Conservation (phyloP, 2,797 vertebrate genomes). For the Ispidina lecontei region DNA sequence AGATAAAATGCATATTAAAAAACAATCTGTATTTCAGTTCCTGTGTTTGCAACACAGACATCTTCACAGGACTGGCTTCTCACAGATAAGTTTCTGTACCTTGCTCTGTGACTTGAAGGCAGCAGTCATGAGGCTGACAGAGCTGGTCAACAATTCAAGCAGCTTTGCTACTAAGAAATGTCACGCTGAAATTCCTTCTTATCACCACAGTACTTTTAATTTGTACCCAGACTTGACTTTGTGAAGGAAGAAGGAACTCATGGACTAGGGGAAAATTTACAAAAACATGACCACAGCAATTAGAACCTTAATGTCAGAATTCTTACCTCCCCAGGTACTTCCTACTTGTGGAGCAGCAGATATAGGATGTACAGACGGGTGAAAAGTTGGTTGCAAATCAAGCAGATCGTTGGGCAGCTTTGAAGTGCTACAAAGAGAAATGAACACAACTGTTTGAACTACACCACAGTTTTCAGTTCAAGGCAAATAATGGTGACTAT, state of each 20-base stretch:
- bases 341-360: constrained; percentile 87
- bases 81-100: neutral
- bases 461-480: neutral
- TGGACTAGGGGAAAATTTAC: neutral
- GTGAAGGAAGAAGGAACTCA: neutral
- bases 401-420: constrained; percentile 93
- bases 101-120: neutral
- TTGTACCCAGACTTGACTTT: neutral
- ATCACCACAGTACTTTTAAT: neutral
- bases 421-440: constrained; percentile 84
- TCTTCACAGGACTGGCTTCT: neutral
- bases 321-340: constrained; percentile 94
- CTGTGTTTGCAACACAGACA: fast-evolving
- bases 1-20: neutral
- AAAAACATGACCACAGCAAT: neutral
- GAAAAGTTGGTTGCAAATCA: constrained; percentile 94
- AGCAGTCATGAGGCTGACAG: neutral
- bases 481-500: neutral
- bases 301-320: neutral
- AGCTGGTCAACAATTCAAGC: neutral
- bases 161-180: neutral
- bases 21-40: neutral
- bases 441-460: constrained; percentile 54
- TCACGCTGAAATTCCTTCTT: neutral
- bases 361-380: constrained; percentile 86